Conservation (phyloP, 2,113 vertebrate species). For the Morone chrysops region DNA sequence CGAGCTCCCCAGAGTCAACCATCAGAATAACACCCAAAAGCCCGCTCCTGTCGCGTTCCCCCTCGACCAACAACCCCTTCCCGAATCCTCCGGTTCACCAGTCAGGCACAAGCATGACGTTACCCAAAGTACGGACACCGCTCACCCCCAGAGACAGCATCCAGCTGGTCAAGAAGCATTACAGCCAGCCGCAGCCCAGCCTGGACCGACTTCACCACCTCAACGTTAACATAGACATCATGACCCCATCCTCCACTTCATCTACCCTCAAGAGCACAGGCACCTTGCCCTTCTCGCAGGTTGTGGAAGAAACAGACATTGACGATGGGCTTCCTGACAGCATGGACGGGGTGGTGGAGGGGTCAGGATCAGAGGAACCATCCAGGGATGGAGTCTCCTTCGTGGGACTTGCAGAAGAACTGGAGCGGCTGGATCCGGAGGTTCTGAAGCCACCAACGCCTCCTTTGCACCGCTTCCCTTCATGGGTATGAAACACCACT, state of each 20-base stretch:
- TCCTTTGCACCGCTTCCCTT: conserved; percentile 90
- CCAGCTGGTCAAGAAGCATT: conserved; percentile 90
- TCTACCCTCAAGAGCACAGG: conserved; percentile 69
- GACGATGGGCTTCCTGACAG: conserved; percentile 84
- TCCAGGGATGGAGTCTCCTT: conserved; percentile 68
- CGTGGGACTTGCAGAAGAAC: conserved; percentile 76
- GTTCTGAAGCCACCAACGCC: conserved; percentile 89
- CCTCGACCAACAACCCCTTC: conserved; percentile 72
- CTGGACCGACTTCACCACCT: conserved; percentile 79
- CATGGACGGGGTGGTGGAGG: conserved; percentile 86
- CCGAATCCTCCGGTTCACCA: conserved; percentile 62
- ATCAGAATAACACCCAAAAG: conserved; percentile 72
- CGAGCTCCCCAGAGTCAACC: conserved; percentile 64
- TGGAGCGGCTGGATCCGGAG: conserved; percentile 79
- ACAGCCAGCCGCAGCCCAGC: conserved; percentile 89
- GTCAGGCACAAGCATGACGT: conserved; percentile 87
- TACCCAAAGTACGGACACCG: conserved; percentile 88
- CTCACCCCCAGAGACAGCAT: conserved; percentile 89
- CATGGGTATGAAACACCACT: conserved; percentile 84
- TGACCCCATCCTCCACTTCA: conserved; percentile 63
- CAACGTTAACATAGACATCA: conserved; percentile 82
- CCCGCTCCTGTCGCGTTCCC: conserved; percentile 71
- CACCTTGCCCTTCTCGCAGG: conserved; percentile 69
- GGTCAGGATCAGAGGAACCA: conserved; percentile 56
- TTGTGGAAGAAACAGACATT: conserved; percentile 90